Percentiles rank a stretch among this genome's conserved stretches.
Evolutionary conservation across 2,888 invertebrate species (phyloP).

Genomic region (Petrolisthes cinctipes): DNA sequence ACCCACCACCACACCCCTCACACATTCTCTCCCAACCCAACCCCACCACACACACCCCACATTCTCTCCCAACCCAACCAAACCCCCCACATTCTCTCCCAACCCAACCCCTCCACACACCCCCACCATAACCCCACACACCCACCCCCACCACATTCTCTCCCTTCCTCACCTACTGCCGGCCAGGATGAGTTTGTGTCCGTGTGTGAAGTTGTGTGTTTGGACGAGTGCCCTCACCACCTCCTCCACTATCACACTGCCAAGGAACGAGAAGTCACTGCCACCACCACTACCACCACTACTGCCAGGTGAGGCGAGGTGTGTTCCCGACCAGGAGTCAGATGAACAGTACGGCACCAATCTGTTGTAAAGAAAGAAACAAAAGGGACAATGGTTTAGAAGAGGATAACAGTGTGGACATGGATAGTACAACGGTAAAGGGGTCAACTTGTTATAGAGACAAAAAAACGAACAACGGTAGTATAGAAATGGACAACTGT

Average conservation of each 20-base stretch:
- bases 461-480: not conserved
- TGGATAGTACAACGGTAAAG: not conserved
- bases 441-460: not conserved
- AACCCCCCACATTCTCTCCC: too few relatives aligned
- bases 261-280: conserved; percentile 86
- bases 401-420: not conserved
- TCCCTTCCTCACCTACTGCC: conserved; percentile 70
- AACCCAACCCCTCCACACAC: not conserved
- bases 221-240: conserved; percentile 76
- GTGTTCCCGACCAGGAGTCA: conserved; percentile 92
- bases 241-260: conserved; percentile 85
- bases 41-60: too few relatives aligned
- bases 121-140: too few relatives aligned
- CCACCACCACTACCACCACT: conserved; percentile 68
- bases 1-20: too few relatives aligned
- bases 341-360: conserved; percentile 94
- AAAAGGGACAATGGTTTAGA: too few relatives aligned
- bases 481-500: not conserved
- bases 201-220: conserved; percentile 78
- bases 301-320: conserved; percentile 15
- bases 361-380: conserved; percentile 10
- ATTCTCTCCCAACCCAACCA: too few relatives aligned
- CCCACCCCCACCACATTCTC: not conserved
- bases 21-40: too few relatives aligned
- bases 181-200: conserved; percentile 83